phyloP scores from a whole-genome alignment of 2,113 vertebrate genomes.

The Marmota flaviventris region DNA sequence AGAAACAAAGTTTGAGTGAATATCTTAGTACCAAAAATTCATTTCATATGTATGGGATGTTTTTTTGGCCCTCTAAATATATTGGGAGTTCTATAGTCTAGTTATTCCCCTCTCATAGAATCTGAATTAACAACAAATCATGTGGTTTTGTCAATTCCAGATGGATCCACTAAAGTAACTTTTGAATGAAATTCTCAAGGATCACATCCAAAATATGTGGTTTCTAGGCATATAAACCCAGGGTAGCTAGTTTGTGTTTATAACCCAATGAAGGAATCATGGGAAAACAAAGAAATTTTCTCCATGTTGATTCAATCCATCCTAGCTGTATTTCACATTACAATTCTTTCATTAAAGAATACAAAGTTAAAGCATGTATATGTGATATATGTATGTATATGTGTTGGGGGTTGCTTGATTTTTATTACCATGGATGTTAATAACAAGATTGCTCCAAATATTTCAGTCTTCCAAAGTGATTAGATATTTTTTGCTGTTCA shows the following conservation, averaged over 20 bases:
- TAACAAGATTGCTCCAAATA: neutral
- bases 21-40: too few relatives aligned
- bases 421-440: constrained; percentile 1
- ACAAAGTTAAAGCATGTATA: neutral
- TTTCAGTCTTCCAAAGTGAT: neutral
- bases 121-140: neutral
- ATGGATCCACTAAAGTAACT: neutral
- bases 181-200: neutral
- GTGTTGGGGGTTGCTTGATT: neutral
- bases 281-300: neutral
- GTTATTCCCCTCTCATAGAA: neutral
- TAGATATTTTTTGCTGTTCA: neutral
- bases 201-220: neutral
- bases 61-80: neutral
- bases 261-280: neutral
- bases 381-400: neutral
- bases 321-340: neutral
- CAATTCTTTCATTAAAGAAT: neutral
- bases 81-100: too few relatives aligned
- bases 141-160: neutral
- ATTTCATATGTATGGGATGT: too few relatives aligned
- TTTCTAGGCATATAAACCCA: neutral
- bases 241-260: neutral
- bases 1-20: too few relatives aligned
- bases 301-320: neutral